phyloP scores from a whole-genome alignment of 2,888 invertebrate species.

The Scrobipalpa atriplicella region DNA sequence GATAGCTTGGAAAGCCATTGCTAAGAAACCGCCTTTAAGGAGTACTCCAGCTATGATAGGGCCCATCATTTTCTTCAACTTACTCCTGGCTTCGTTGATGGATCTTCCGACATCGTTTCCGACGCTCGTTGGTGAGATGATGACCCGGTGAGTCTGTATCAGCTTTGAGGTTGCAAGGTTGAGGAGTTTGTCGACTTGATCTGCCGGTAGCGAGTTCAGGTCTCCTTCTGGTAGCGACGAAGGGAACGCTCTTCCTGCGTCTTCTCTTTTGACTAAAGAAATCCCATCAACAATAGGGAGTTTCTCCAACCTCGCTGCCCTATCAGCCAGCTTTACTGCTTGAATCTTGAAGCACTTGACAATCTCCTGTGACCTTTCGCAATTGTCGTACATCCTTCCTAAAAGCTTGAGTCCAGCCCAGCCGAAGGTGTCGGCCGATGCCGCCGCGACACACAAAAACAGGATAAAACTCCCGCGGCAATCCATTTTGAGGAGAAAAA shows the following conservation, averaged over 20 bases:
- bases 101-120: slow-evolving; percentile 75
- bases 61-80: slow-evolving; percentile 85
- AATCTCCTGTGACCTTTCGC: slow-evolving; percentile 84
- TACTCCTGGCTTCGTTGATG: slow-evolving; percentile 81
- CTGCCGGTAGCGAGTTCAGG: slow-evolving; percentile 82
- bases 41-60: slow-evolving; percentile 87
- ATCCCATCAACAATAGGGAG: slow-evolving; percentile 85
- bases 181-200: slow-evolving; percentile 84
- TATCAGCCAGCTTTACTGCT: slow-evolving; percentile 85
- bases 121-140: slow-evolving; percentile 72
- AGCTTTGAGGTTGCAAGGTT: slow-evolving; percentile 81
- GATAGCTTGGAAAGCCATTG: slow-evolving; percentile 89
- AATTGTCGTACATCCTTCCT: slow-evolving; percentile 83
- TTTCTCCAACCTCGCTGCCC: slow-evolving; percentile 84
- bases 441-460: slow-evolving; percentile 59
- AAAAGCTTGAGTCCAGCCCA: slow-evolving; percentile 72
- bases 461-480: slow-evolving; percentile 71
- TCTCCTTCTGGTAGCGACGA: slow-evolving; percentile 81
- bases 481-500: slow-evolving; percentile 65
- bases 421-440: slow-evolving; percentile 68
- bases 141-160: slow-evolving; percentile 83
- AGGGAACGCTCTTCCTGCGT: slow-evolving; percentile 74
- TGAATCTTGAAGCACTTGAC: slow-evolving; percentile 88
- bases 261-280: slow-evolving; percentile 76
- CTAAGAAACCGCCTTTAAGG: slow-evolving; percentile 87